Percentiles rank a stretch among this genome's conserved stretches.
Evolutionary conservation across 2,113 vertebrate genomes (phyloP).

Genomic region (Callochromis pleurospilus): DNA sequence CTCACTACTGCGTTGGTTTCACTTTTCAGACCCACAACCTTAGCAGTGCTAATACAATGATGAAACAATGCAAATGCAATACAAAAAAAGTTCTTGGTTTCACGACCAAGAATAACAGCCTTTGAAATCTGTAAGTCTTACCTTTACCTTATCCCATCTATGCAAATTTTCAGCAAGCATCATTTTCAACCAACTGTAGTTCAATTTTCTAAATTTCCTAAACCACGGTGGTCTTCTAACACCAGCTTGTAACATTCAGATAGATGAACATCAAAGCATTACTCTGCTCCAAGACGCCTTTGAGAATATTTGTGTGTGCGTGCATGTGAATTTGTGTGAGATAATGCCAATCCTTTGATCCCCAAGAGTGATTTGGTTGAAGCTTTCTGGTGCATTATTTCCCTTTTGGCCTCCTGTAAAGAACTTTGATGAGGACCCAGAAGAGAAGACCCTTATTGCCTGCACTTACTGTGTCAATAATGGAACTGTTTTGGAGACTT

Average conservation of each 20-base stretch:
- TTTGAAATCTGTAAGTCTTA: neutral
- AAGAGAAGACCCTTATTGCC: constrained; percentile 69
- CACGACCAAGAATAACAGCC: neutral
- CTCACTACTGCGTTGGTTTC: neutral
- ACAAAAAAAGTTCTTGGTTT: neutral
- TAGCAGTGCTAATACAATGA: neutral
- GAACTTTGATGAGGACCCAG: constrained; percentile 67
- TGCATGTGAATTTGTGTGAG: constrained; percentile 32
- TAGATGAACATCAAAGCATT: constrained; percentile 53
- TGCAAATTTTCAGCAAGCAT: neutral
- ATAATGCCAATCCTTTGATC: constrained; percentile 70
- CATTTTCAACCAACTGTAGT: neutral
- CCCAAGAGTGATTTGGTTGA: constrained; percentile 44
- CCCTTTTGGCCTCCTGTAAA: constrained; percentile 42
- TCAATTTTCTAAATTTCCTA: neutral
- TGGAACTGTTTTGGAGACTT: constrained; percentile 71
- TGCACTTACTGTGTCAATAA: constrained; percentile 62
- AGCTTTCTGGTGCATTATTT: constrained; percentile 46
- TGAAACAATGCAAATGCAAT: neutral
- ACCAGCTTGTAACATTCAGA: constrained; percentile 25
- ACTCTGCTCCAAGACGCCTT: neutral
- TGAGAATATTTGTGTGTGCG: neutral
- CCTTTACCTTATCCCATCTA: neutral
- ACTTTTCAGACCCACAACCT: neutral
- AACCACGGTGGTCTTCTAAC: neutral